These are phyloP conservation scores for Acanthosepion esculentum DNA, from an alignment of 2,888 invertebrate genomes.

Conservation along the genomic window DNA sequence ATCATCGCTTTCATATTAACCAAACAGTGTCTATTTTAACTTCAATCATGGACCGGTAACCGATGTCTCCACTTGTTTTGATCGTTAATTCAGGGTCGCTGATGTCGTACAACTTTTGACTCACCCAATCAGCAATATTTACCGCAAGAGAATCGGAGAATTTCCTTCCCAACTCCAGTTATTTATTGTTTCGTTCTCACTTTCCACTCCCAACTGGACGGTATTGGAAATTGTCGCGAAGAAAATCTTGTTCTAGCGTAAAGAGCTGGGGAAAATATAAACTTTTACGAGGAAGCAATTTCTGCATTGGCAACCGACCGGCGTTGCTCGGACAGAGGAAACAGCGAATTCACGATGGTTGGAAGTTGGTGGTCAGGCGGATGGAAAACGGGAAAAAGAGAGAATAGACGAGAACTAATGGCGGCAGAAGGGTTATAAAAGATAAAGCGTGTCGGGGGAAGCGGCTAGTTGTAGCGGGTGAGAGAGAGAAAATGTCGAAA, in stretches of 20 bases:
- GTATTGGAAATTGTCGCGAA: background rate
- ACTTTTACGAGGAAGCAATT: conserved; percentile 33
- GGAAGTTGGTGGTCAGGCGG: background rate
- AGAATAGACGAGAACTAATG: too few species aligned
- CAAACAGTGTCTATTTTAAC: background rate
- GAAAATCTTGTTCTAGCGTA: conserved; percentile 20
- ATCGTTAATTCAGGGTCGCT: background rate
- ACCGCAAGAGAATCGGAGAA: background rate
- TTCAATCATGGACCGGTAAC: background rate
- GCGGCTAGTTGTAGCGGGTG: too few species aligned
- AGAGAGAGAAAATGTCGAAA: too few species aligned
- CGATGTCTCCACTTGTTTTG: background rate
- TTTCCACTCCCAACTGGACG: background rate
- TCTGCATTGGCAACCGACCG: background rate
- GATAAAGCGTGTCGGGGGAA: too few species aligned
- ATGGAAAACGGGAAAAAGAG: background rate
- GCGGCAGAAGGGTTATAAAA: too few species aligned
- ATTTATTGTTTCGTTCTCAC: background rate
- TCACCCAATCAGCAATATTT: background rate
- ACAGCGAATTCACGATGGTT: background rate
- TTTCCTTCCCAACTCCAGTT: background rate
- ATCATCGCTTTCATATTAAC: background rate
- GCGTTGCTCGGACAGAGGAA: background rate
- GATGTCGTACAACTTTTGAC: background rate
- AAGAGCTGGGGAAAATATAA: background rate